Percentiles rank a stretch among this genome's conserved stretches.
phyloP scores from a whole-genome alignment of 1,140 invertebrate genomes.

The Drosophila baimaii region DNA sequence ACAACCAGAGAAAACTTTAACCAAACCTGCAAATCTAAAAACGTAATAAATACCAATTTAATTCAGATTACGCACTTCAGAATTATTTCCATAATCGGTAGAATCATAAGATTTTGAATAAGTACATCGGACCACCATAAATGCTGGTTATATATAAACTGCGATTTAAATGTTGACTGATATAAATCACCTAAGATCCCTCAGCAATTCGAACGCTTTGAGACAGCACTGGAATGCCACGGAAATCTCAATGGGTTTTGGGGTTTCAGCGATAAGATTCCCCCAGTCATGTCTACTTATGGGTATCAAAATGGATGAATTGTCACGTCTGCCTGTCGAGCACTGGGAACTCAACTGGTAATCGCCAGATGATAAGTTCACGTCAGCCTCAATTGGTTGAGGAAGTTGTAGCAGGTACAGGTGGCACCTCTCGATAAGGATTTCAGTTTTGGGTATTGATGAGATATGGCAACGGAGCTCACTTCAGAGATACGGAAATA shows the following conservation, averaged over 20 bases:
- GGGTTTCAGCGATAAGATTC: constrained; percentile 38
- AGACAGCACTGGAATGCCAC: constrained; percentile 21
- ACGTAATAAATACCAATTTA: background rate
- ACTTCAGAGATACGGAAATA: constrained; percentile 19
- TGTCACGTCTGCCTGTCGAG: constrained; percentile 44
- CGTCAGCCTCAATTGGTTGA: constrained; percentile 42
- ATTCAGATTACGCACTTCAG: background rate
- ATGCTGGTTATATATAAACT: constrained; percentile 11
- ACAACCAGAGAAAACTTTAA: background rate
- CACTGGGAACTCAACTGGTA: constrained; percentile 34
- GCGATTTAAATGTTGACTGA: constrained; percentile 12
- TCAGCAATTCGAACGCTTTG: constrained; percentile 18
- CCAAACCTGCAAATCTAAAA: background rate
- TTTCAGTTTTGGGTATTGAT: constrained; percentile 9
- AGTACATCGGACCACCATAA: background rate
- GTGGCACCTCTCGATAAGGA: constrained; percentile 41
- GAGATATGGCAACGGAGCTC: constrained; percentile 3
- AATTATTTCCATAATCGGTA: background rate
- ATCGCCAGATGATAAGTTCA: constrained; percentile 40
- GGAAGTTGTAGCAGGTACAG: constrained; percentile 49
- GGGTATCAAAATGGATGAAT: constrained; percentile 43
- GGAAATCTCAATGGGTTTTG: constrained; percentile 37
- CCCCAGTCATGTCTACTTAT: constrained; percentile 37
- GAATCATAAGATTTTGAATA: background rate
- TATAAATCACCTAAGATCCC: constrained; percentile 32